Conservation (phyloP, 2,797 vertebrate species). For the Phoxinus dragarum region DNA sequence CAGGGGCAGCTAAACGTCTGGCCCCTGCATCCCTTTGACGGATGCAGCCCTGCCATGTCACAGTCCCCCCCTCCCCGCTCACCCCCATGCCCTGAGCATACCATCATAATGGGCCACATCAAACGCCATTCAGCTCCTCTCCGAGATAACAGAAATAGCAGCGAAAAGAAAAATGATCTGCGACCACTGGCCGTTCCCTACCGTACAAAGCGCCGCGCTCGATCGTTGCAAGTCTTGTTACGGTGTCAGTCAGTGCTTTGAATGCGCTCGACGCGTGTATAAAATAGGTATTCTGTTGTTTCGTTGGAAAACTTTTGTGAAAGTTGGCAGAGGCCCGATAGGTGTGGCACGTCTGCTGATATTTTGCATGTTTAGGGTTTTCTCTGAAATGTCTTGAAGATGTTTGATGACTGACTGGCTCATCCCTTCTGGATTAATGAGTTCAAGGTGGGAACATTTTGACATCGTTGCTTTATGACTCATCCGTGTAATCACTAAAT, state of each 20-base stretch:
- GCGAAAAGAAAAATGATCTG: conserved; percentile 46
- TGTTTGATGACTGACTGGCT: conserved; percentile 54
- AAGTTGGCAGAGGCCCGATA: conserved; percentile 17
- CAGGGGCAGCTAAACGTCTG: conserved; percentile 83
- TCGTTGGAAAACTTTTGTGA: conserved; percentile 39
- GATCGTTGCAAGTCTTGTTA: conserved; percentile 3
- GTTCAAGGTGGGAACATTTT: conserved; percentile 73
- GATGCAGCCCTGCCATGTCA: conserved; percentile 83
- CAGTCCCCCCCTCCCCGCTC: conserved; percentile 53
- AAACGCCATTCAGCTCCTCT: conserved; percentile 78
- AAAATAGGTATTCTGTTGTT: conserved; percentile 27
- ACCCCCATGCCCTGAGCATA: conserved; percentile 63
- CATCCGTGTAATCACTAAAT: conserved; percentile 77
- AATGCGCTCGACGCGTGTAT: conserved; percentile 23
- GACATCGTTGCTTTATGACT: conserved; percentile 78
- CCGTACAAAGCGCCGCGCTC: not conserved
- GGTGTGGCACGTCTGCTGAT: conserved; percentile 13
- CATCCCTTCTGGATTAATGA: conserved; percentile 68
- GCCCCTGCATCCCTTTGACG: conserved; percentile 81
- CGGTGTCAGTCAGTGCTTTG: conserved; percentile 28
- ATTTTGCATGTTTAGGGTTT: conserved; percentile 58
- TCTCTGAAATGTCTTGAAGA: conserved; percentile 40
- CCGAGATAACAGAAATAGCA: conserved; percentile 65
- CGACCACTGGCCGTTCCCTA: conserved; percentile 15
- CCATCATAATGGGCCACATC: conserved; percentile 79